Conservation (phyloP, 2,888 invertebrate species). For the Heliothis peltigera region DNA sequence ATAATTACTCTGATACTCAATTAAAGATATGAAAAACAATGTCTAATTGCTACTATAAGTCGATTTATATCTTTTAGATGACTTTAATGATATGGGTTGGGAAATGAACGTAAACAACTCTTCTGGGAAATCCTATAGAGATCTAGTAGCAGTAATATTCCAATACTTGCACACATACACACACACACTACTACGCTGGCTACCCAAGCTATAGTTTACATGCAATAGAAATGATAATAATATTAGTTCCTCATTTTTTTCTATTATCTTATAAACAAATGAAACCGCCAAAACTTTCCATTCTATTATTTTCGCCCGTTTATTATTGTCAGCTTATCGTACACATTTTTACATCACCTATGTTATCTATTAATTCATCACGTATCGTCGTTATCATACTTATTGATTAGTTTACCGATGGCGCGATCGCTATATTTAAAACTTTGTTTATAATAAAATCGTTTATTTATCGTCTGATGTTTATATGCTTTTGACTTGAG, state of each 20-base stretch:
- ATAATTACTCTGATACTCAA: constrained; percentile 19
- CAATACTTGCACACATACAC: not conserved
- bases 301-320: not conserved
- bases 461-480: constrained; percentile 19
- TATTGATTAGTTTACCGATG: constrained; percentile 39
- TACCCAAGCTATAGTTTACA: not conserved
- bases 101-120: constrained; percentile 14
- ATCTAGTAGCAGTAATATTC: constrained; percentile 17
- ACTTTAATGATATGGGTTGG: not conserved
- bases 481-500: constrained; percentile 10
- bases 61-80: constrained; percentile 14
- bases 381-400: constrained; percentile 30
- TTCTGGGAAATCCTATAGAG: constrained; percentile 15
- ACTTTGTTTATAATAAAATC: constrained; percentile 7
- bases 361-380: constrained; percentile 9
- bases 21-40: constrained; percentile 38
- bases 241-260: too few relatives aligned
- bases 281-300: not conserved
- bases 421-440: constrained; percentile 23
- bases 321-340: constrained; percentile 31
- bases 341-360: constrained; percentile 26
- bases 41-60: not conserved
- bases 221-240: too few relatives aligned
- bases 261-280: not conserved
- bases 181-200: too few relatives aligned